Evolutionary conservation across 2,888 invertebrate species (phyloP).

Genomic region (Dusona sp.): DNA sequence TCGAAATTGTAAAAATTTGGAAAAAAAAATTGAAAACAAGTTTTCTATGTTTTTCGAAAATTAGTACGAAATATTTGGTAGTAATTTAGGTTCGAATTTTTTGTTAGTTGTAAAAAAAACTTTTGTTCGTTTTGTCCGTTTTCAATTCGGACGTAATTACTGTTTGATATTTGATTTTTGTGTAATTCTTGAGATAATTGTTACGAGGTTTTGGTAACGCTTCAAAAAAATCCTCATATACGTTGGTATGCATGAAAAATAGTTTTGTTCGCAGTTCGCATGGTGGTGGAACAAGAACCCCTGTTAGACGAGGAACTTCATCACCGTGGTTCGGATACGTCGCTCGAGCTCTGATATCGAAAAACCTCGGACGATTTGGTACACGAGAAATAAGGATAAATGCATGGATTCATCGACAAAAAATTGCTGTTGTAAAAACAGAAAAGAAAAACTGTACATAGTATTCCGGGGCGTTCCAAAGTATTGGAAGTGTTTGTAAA

Average conservation of each 20-base stretch:
- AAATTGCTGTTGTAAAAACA: constrained; percentile 11
- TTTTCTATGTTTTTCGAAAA: neutral
- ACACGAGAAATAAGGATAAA: constrained; percentile 53
- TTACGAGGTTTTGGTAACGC: constrained; percentile 20
- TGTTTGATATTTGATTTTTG: neutral
- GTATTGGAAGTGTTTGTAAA: constrained; percentile 11
- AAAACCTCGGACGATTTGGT: constrained; percentile 19
- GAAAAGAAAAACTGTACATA: neutral
- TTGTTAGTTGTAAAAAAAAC: neutral
- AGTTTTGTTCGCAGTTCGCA: constrained; percentile 83
- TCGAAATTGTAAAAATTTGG: no score
- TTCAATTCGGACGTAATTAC: neutral
- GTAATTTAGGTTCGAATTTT: neutral
- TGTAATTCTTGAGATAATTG: neutral
- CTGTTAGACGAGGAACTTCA: constrained; percentile 80
- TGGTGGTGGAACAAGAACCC: constrained; percentile 82
- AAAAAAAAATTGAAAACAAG: neutral
- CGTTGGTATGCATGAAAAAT: constrained; percentile 82
- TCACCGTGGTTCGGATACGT: constrained; percentile 78
- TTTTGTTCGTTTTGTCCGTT: neutral
- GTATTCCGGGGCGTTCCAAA: neutral
- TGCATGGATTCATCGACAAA: constrained; percentile 3
- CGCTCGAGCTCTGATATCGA: constrained; percentile 80
- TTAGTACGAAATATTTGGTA: neutral
- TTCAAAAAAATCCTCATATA: constrained; percentile 57